phyloP scores from a whole-genome alignment of 2,797 vertebrate genomes.

The Epinephelus awoara region DNA sequence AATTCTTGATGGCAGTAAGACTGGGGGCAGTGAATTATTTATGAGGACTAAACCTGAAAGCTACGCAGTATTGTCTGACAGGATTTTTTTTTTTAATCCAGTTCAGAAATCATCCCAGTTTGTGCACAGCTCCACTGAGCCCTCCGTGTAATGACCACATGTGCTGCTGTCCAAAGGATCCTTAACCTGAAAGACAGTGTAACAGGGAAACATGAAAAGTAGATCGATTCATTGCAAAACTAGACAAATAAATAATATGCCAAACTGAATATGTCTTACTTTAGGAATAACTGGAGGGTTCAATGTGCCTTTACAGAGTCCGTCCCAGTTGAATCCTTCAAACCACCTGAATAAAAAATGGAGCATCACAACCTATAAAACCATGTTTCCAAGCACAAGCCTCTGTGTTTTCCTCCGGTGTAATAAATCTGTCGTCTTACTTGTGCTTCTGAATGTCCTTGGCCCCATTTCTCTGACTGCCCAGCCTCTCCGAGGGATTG shows the following conservation, averaged over 20 bases:
- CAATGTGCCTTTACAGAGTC: constrained; percentile 77
- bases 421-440: constrained; percentile 73
- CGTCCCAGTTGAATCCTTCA: constrained; percentile 87
- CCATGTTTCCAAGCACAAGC: constrained; percentile 10
- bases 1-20: constrained; percentile 30
- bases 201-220: background rate
- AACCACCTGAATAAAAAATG: constrained; percentile 83
- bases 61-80: constrained; percentile 3
- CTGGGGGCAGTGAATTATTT: constrained; percentile 22
- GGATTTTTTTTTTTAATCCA: background rate
- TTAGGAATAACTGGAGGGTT: constrained; percentile 79
- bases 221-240: background rate
- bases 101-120: constrained; percentile 87
- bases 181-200: constrained; percentile 59
- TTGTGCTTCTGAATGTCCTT: constrained; percentile 87
- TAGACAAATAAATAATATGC: background rate
- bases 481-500: constrained; percentile 85
- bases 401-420: constrained; percentile 6
- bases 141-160: constrained; percentile 61
- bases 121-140: constrained; percentile 66
- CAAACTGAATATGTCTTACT: constrained; percentile 69
- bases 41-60: constrained; percentile 36
- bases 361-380: constrained; percentile 40
- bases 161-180: constrained; percentile 61
- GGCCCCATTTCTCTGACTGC: constrained; percentile 81